Evolutionary conservation across 2,797 vertebrate genomes (phyloP).

Genomic region (Gymnothorax reevesii): DNA sequence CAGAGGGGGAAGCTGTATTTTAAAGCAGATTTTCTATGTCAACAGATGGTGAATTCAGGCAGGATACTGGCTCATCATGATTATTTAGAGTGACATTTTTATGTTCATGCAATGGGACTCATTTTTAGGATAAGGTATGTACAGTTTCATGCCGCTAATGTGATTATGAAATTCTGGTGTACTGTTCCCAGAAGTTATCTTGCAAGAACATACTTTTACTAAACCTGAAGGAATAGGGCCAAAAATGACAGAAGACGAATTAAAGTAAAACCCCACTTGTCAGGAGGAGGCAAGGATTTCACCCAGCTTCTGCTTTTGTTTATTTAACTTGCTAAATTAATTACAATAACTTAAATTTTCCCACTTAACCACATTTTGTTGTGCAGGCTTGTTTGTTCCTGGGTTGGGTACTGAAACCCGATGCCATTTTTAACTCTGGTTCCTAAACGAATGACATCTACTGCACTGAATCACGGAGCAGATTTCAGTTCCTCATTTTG

Average conservation of each 20-base stretch:
- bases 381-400: too few species aligned
- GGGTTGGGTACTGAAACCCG: too few species aligned
- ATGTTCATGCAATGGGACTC: conserved; percentile 34
- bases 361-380: too few species aligned
- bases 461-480: too few species aligned
- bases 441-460: too few species aligned
- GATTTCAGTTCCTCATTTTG: too few species aligned
- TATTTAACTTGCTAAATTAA: conserved; percentile 20
- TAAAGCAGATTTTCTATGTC: conserved; percentile 56
- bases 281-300: neutral
- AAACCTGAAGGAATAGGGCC: conserved; percentile 11
- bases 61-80: conserved; percentile 43
- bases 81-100: conserved; percentile 41
- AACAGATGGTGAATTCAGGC: conserved; percentile 53
- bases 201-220: neutral
- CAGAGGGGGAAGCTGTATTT: conserved; percentile 51
- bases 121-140: conserved; percentile 37
- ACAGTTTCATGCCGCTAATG: neutral
- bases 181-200: neutral
- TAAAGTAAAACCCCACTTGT: conserved; percentile 18
- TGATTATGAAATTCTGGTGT: neutral
- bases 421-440: too few species aligned
- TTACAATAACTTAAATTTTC: too few species aligned
- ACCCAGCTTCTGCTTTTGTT: neutral
- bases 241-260: conserved; percentile 26